A percentile compares a stretch with the other conserved stretches of the same genome.
Evolutionary conservation across 2,797 vertebrate species (phyloP).

Genomic region (Galago senegalensis): DNA sequence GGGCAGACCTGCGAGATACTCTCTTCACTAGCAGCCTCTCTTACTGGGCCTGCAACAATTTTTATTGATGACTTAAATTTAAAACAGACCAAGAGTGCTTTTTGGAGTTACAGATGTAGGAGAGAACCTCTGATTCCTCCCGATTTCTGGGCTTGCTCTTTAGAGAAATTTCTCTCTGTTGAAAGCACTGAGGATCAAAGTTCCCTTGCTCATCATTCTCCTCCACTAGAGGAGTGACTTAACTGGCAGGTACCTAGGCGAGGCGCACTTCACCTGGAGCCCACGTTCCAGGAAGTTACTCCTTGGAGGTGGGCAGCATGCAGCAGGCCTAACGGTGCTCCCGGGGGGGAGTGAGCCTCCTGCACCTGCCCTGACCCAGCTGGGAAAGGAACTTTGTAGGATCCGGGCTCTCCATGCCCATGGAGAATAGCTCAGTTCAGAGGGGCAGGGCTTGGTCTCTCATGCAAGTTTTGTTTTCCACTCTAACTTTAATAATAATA

Average conservation of each 20-base stretch:
- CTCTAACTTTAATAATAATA: neutral
- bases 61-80: conserved; percentile 6
- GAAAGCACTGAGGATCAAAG: neutral
- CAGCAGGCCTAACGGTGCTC: fast-evolving
- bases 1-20: neutral
- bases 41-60: neutral
- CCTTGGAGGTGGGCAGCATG: neutral
- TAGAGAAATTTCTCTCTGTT: neutral
- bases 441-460: neutral
- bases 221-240: neutral
- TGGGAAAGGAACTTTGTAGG: neutral
- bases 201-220: neutral
- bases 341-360: neutral
- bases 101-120: neutral
- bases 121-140: neutral
- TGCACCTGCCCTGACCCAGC: fast-evolving
- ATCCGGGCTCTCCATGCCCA: fast-evolving
- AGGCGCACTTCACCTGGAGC: neutral
- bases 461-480: neutral
- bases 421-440: neutral
- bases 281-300: neutral
- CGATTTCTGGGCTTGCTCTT: neutral
- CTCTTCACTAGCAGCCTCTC: neutral
- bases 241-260: neutral
- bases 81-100: neutral